A percentile compares a stretch with the other conserved stretches of the same genome.
Conservation (phyloP, 2,113 vertebrate species). For the Neoarius graeffei region DNA sequence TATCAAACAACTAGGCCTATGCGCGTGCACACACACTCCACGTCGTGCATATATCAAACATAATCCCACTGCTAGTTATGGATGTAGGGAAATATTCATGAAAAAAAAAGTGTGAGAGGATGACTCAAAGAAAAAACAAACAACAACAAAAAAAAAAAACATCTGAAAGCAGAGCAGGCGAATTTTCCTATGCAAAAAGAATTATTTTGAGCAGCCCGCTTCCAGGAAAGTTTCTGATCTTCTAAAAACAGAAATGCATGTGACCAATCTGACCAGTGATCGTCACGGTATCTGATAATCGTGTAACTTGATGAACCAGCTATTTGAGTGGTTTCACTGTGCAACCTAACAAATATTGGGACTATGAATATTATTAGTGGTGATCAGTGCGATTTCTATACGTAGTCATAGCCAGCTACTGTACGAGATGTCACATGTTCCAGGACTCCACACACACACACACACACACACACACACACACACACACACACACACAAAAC, state of each 20-base stretch:
- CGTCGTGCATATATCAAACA: not conserved
- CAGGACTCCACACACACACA: not conserved
- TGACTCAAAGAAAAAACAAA: constrained; percentile 23
- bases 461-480: not conserved
- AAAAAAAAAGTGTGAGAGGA: constrained; percentile 18
- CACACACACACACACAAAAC: not conserved
- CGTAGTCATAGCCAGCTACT: not conserved
- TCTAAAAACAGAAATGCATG: not conserved
- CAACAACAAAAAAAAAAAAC: not conserved
- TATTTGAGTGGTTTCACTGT: not conserved
- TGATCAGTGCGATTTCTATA: constrained; percentile 16
- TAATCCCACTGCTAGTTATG: constrained; percentile 12
- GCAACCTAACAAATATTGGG: not conserved
- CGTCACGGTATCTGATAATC: not conserved
- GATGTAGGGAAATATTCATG: constrained; percentile 36
- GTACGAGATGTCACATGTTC: not conserved
- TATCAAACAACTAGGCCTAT: not conserved
- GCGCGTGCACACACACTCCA: not conserved
- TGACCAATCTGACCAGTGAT: not conserved
- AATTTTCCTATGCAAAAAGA: constrained; percentile 51
- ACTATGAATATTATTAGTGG: not conserved
- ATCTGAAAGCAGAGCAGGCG: constrained; percentile 25
- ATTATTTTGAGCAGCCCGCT: constrained; percentile 42
- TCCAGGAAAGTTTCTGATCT: constrained; percentile 42
- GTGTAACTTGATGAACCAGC: not conserved